Conservation (phyloP, 2,888 invertebrate species). For the Phengaris arion region DNA sequence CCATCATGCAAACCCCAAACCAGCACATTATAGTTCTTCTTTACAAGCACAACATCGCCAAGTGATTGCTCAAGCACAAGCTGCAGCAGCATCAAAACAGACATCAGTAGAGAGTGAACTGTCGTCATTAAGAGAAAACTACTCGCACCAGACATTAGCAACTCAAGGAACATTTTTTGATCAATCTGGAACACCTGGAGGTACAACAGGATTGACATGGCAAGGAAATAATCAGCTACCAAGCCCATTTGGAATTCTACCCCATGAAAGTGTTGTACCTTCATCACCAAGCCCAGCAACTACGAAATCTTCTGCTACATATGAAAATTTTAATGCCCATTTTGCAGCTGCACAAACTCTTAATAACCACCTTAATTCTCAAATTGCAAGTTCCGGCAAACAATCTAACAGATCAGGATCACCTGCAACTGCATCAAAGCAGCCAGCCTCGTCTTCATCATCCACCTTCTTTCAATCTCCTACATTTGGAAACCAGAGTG, state of each 20-base stretch:
- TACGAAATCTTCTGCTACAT: conserved; percentile 79
- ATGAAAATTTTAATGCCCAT: conserved; percentile 86
- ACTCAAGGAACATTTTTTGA: conserved; percentile 84
- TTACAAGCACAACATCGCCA: conserved; percentile 84
- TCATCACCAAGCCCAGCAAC: conserved; percentile 81
- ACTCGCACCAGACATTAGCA: conserved; percentile 78
- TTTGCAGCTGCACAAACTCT: conserved; percentile 83
- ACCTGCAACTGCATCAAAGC: conserved; percentile 74
- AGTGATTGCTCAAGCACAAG: conserved; percentile 79
- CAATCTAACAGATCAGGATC: conserved; percentile 79
- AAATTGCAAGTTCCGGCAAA: conserved; percentile 78
- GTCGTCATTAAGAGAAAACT: conserved; percentile 79
- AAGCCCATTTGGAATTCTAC: conserved; percentile 88
- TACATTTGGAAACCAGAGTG: conserved; percentile 79
- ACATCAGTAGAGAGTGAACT: conserved; percentile 79
- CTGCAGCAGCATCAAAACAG: conserved; percentile 78
- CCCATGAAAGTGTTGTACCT: conserved; percentile 87
- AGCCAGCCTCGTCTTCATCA: conserved; percentile 74
- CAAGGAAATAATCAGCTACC: conserved; percentile 85
- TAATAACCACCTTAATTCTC: conserved; percentile 83
- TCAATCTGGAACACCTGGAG: conserved; percentile 78
- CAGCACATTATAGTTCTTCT: conserved; percentile 84
- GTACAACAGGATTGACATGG: conserved; percentile 82
- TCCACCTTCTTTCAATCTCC: conserved; percentile 83
- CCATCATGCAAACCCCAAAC: conserved; percentile 87